Evolutionary conservation across 2,888 invertebrate species (phyloP), one percentile per base, ranked within the genome.

Genomic region (Craniophora ligustri): DNA sequence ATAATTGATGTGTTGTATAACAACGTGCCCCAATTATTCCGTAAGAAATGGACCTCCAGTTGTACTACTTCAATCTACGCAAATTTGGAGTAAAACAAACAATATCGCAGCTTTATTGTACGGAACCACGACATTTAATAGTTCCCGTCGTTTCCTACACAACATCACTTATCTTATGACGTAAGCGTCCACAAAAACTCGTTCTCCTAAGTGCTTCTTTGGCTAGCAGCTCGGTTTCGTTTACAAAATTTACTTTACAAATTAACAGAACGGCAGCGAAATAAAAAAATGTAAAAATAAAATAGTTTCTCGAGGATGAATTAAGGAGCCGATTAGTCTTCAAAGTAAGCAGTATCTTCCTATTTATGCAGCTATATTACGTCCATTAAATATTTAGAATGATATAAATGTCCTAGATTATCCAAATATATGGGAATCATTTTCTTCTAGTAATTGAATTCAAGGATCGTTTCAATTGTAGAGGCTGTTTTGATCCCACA

Each of bases 181-280:
- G 49, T 64, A 55, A 69, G 36, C 65, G 41, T 26, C 14, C 19
- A 21, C 36, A 26, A 54, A 56, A 40, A 64, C 56, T 45, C 40
- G 28, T 54, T 35, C 19, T 6, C 42, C 23, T 36, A 31, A 68
- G 36, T 26, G 30, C 10, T 62, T 61, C 38, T 63, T 54, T 48
- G 39, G 36, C n/a, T 15, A 48, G 30, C 32, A 54, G 54, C 18
- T 41, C 47, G 13, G 30, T 16, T 39, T 32, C n/a, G 13, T n/a
- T 53, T 30, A 32, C 30, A 28, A 46, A 26, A 45, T 35, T 44
- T 45, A 35, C 26, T 34, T 34, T 18, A 34, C 2, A 26, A 36
- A 65, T 32, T 15, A 28, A 47, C 11, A 10, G 21, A 21, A 26
- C 6, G 26, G 6, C n/a, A 15, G 13, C 26, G 21, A 48, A 47